Conservation (phyloP, 2,113 vertebrate species). For the Anolis sagrei region DNA sequence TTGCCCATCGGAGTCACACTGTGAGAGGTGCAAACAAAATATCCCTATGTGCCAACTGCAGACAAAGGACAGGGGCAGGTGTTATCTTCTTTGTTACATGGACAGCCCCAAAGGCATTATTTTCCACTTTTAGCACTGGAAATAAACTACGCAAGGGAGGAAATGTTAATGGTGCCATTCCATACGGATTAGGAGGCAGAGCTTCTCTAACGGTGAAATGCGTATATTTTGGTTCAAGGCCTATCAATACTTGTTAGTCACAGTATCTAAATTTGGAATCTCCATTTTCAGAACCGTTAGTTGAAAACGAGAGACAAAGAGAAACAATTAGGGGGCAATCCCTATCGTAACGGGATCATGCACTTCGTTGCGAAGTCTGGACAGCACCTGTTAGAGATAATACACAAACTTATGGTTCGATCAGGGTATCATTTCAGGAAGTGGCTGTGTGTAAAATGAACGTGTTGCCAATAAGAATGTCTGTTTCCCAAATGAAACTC, state of each 20-base stretch:
- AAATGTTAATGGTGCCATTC: slow-evolving; percentile 18
- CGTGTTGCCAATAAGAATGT: too few relatives aligned
- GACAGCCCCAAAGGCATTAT: neutral
- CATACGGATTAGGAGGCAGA: neutral
- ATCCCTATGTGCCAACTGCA: neutral
- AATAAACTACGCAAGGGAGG: slow-evolving; percentile 13
- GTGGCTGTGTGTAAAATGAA: too few relatives aligned
- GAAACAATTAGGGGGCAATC: neutral
- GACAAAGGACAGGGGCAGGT: neutral
- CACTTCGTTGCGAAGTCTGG: neutral
- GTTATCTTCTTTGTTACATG: neutral
- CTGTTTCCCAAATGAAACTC: too few relatives aligned
- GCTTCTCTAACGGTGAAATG: neutral
- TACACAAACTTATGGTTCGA: neutral
- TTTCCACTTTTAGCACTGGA: slow-evolving; percentile 15
- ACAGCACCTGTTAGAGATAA: neutral
- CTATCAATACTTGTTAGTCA: neutral
- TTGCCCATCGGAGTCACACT: neutral
- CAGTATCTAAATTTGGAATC: neutral
- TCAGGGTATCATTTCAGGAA: too few relatives aligned
- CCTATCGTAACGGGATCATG: too few relatives aligned
- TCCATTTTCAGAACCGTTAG: neutral
- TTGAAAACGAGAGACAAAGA: neutral
- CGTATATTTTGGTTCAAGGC: neutral
- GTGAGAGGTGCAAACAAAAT: slow-evolving; percentile 1